Base-by-base conservation (phyloP, 2,797 vertebrate species). In the Argya squamiceps region DNA sequence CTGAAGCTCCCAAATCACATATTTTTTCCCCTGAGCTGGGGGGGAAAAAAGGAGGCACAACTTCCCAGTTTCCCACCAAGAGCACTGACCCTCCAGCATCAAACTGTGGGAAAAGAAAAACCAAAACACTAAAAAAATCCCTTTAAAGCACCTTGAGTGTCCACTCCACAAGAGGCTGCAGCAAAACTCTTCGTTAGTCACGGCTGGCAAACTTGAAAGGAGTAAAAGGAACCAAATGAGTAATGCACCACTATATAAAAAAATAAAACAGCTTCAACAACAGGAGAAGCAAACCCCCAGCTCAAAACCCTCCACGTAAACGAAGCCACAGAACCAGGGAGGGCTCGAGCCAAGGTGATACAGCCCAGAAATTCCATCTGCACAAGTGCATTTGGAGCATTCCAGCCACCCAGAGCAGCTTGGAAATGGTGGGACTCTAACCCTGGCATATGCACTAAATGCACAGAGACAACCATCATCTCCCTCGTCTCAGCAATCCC, bases 151-250 rank as follows among this genome's bases (percentile, higher is more conserved):
- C 23, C 30, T 18, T 3, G 21, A 67, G 60, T 6, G 88, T 58
- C 78, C 60, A 21, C 56, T 70, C 81, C 64, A 32, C 10, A 18
- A 30, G 39, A 65, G 53, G 43, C 65, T 68, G 69, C 76, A 65
- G 88, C 83, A 85, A 65, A 95, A 91, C 89, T 49, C 84, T 47
- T 83, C 79, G 34, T 95, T 94, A 95, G 76, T 94, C 89, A 80
- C 5, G 87, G 75, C 85, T 79, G 70, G 92, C 65, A 67, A 91
- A 84, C 73, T 80, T 15, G 70, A 80, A 79, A 83, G 34, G 85
- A 77, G 76, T 37, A 17, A 84, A 77, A 78, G 87, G 84, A 85
- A 30, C 53, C 83, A 85, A 17, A 17, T 80, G 91, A 96, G 81
- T 75, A 91, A 93, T 11, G 23, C 67, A 75, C 53, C 32, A 46